These are phyloP conservation scores for Gymnothorax javanicus DNA, from an alignment of 2,797 vertebrate genomes.

Conservation along the genomic window DNA sequence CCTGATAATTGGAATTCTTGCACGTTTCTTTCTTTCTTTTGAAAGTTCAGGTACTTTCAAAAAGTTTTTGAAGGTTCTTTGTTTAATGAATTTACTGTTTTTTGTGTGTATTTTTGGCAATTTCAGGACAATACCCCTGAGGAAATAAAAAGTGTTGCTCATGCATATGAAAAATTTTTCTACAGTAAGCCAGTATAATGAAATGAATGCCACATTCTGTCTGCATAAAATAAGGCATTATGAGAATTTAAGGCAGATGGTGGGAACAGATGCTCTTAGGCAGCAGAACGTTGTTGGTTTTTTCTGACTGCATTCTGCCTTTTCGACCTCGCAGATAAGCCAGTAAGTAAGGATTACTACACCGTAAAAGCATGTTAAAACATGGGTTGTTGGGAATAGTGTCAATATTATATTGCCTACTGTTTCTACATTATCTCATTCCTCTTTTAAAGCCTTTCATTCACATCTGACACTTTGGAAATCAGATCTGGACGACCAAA, in stretches of 20 bases:
- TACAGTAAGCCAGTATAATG: neutral
- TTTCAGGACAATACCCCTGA: neutral
- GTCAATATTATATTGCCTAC: neutral
- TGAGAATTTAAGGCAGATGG: neutral
- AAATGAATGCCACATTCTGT: neutral
- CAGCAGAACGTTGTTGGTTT: neutral
- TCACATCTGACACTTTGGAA: neutral
- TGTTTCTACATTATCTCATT: neutral
- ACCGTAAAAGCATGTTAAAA: neutral
- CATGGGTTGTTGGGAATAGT: neutral
- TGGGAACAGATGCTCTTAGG: slow-evolving; percentile 3
- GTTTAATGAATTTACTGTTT: neutral
- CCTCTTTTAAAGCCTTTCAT: neutral
- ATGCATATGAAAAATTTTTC: neutral
- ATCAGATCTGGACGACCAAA: neutral
- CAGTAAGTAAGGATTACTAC: slow-evolving; percentile 6
- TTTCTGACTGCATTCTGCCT: neutral
- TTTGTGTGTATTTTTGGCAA: neutral
- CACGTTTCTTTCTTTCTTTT: neutral
- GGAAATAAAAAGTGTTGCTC: neutral
- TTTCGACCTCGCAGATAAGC: neutral
- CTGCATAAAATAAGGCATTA: neutral
- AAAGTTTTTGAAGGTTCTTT: too few relatives aligned
- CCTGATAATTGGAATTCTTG: neutral
- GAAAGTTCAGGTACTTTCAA: neutral